phyloP scores from a whole-genome alignment of 2,888 invertebrate genomes.

The Flexamia atlantica region DNA sequence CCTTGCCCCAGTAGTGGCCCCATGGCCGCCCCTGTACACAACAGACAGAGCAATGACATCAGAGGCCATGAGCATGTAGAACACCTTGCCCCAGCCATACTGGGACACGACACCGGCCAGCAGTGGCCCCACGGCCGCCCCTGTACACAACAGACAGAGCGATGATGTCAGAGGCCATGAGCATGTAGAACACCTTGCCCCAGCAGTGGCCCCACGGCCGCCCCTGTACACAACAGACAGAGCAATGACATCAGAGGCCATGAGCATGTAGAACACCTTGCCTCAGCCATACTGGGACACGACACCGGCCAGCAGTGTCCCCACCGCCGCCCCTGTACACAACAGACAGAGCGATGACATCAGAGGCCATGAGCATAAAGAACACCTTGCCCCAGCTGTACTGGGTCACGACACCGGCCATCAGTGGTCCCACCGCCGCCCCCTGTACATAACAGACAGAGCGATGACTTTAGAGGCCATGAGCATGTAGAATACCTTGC shows the following conservation, averaged over 20 bases:
- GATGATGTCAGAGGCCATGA: conserved; percentile 88
- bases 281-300: conserved; percentile 88
- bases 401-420: conserved; percentile 89
- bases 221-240: conserved; percentile 86
- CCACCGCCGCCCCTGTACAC: conserved; percentile 88
- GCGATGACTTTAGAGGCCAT: conserved; percentile 90
- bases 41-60: conserved; percentile 88
- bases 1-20: conserved; percentile 94
- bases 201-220: conserved; percentile 95
- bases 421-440: conserved; percentile 94
- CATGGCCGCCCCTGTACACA: conserved; percentile 89
- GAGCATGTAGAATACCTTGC: conserved; percentile 93
- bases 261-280: conserved; percentile 94
- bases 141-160: conserved; percentile 79
- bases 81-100: conserved; percentile 90
- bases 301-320: conserved; percentile 92
- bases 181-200: conserved; percentile 94
- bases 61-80: conserved; percentile 92
- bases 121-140: conserved; percentile 95
- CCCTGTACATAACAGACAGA: conserved; percentile 79
- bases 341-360: conserved; percentile 85
- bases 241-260: conserved; percentile 88
- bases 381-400: conserved; percentile 92
- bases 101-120: conserved; percentile 89
- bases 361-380: conserved; percentile 92